A percentile compares a stretch with the other conserved stretches of the same genome.
Evolutionary conservation across 1,140 invertebrate species (phyloP).

Genomic region (Drosophila equinoxialis): DNA sequence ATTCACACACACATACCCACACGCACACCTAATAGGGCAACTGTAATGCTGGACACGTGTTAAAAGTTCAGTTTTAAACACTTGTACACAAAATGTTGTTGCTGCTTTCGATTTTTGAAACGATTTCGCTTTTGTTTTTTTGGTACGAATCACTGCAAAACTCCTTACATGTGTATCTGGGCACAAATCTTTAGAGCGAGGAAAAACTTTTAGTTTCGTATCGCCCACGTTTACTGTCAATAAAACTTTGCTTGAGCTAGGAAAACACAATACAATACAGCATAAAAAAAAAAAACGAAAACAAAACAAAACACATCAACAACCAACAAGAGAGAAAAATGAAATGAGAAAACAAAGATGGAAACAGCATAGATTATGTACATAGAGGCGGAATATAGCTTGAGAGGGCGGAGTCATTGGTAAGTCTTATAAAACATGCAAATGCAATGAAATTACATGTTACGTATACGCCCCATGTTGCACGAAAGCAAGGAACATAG

Average conservation of each 20-base stretch:
- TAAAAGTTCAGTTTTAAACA: constrained; percentile 75
- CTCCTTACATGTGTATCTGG: constrained; percentile 36
- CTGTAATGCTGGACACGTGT: constrained; percentile 74
- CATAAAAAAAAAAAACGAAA: constrained; percentile 11
- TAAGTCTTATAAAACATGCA: constrained; percentile 69
- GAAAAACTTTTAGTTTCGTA: constrained; percentile 69
- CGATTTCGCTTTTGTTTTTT: constrained; percentile 59
- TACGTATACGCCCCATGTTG: constrained; percentile 73
- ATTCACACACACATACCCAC: not conserved
- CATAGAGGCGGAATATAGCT: constrained; percentile 13
- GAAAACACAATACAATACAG: constrained; percentile 30
- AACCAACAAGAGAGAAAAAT: constrained; percentile 21
- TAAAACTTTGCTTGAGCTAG: constrained; percentile 72
- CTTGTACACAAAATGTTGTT: constrained; percentile 69
- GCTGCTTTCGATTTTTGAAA: constrained; percentile 46
- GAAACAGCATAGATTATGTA: constrained; percentile 58
- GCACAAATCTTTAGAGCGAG: constrained; percentile 65
- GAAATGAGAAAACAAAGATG: constrained; percentile 34
- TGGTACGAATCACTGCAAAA: constrained; percentile 57
- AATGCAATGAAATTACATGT: constrained; percentile 80
- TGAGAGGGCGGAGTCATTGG: constrained; percentile 1
- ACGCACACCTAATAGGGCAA: constrained; percentile 24
- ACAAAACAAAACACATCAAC: constrained; percentile 24
- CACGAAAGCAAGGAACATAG: constrained; percentile 27
- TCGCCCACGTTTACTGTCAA: constrained; percentile 79